Conservation (phyloP, 2,888 invertebrate genomes). For the Amphipyra berbera region DNA sequence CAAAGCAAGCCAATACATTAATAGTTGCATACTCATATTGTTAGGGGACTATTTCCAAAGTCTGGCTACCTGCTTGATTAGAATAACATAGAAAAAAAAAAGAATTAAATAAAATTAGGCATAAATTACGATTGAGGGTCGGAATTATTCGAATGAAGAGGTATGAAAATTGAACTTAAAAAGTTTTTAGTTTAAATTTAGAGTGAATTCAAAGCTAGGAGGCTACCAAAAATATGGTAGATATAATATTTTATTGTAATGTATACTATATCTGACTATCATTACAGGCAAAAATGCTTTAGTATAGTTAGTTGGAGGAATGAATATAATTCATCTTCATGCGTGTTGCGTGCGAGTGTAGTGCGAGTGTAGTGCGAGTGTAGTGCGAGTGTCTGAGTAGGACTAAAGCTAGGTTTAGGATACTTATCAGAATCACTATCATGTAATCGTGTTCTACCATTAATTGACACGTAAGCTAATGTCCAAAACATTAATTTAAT, state of each 20-base stretch:
- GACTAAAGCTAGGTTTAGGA: constrained; percentile 49
- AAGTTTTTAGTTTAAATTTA: constrained; percentile 55
- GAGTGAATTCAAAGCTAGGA: constrained; percentile 76
- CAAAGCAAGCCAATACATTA: constrained; percentile 13
- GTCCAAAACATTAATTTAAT: constrained; percentile 64
- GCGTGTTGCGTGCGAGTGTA: constrained; percentile 55
- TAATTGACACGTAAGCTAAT: constrained; percentile 63
- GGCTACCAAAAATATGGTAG: constrained; percentile 83
- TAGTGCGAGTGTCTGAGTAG: constrained; percentile 44
- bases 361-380: constrained; percentile 54
- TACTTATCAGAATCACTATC: constrained; percentile 54
- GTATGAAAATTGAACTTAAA: constrained; percentile 51
- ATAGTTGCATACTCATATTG: constrained; percentile 40
- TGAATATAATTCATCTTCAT: constrained; percentile 78
- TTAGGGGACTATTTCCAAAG: constrained; percentile 48
- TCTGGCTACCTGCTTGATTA: constrained; percentile 36
- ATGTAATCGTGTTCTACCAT: constrained; percentile 54
- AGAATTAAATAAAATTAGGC: constrained; percentile 45
- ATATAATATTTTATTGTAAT: constrained; percentile 63
- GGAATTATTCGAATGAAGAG: constrained; percentile 24
- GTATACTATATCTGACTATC: constrained; percentile 74
- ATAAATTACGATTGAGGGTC: constrained; percentile 34
- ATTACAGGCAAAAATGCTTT: constrained; percentile 73
- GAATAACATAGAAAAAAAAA: constrained; percentile 23
- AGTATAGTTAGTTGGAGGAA: constrained; percentile 59